Base-by-base conservation (phyloP, 1,140 invertebrate species). In the Solenopsis fugax region DNA sequence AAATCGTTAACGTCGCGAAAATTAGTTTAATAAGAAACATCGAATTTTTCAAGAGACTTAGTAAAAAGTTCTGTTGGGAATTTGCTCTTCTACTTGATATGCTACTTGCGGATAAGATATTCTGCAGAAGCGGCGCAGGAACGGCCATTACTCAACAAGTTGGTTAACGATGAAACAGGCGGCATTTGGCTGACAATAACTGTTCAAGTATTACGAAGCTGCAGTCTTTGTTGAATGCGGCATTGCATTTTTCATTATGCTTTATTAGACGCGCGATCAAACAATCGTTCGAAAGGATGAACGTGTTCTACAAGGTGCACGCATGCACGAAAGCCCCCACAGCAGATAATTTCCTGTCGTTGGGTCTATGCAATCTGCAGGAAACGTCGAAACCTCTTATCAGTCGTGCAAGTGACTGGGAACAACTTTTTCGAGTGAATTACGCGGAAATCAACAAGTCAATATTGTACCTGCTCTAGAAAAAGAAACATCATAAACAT, bases 361-460 rank as follows among this genome's bases (percentile, higher is more conserved):
- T 84, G 69, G 37, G 80, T 45, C 52, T 41, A 54, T 45, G 37
- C 29, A 84, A 84, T 84, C 80, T 84, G 56, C 80, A 84, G 80
- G 80, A 84, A 84, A 82, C 41, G 80, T 82, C 67, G 41, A 82
- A 82, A 62, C 52, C 41, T 60, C 80, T 84, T 84, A 84, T 84
- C 80, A 60, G 29, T 75, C 54, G 29, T 2, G 29, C 78, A 56
- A 71, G 16, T 56, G 69, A 62, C 62, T 48, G 24, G 7, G 29
- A 58, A 73, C 24, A 41, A 7, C 24, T 82, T 50, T 67, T 81
- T 69, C 24, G 13, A 81, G 24, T n/a, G 45, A 86, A 60, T 67
- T 78, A 60, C 34, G 65, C 62, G 24, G 65, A 75, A 90, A 91
- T 91, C 91, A 92, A 92, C 90, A 89, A 88, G 90, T 91, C 91